These are phyloP conservation scores for Parelbella ahira DNA, from an alignment of 2,888 invertebrate species.

Conservation along the genomic window DNA sequence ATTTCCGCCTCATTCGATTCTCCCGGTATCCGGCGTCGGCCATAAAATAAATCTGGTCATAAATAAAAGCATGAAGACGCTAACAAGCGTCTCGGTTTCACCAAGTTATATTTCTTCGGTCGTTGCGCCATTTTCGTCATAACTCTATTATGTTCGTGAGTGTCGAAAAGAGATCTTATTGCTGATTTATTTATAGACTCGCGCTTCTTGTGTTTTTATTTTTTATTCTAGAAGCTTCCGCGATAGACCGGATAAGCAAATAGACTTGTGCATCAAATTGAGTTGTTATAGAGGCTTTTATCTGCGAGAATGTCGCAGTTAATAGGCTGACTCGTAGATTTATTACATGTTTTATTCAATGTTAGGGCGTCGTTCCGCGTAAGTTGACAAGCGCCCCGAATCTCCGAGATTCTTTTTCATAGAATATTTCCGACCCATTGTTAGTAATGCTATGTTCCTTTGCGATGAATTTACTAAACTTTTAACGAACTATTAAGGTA, in stretches of 20 bases:
- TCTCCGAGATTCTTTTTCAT: conserved; percentile 6
- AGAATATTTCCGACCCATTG: conserved; percentile 1
- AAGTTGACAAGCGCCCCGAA: conserved; percentile 37
- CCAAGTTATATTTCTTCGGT: conserved; percentile 74
- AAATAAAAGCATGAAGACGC: conserved; percentile 75
- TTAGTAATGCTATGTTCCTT: background rate
- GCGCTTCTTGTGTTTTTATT: background rate
- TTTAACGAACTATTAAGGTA: too few relatives aligned
- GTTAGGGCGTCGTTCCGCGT: conserved; percentile 37
- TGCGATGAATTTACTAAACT: background rate
- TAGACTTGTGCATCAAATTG: too few relatives aligned
- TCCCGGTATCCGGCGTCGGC: conserved; percentile 52
- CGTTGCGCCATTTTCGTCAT: conserved; percentile 71
- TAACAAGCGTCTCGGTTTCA: conserved; percentile 80
- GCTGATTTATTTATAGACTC: conserved; percentile 54
- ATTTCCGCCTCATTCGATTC: conserved; percentile 58
- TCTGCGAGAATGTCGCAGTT: conserved; percentile 27
- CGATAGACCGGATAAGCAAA: too few relatives aligned
- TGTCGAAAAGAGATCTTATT: conserved; percentile 70
- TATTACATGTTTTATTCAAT: conserved; percentile 77
- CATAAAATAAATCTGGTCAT: conserved; percentile 80
- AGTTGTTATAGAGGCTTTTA: background rate
- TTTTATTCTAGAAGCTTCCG: too few relatives aligned
- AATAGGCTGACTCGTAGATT: conserved; percentile 54
- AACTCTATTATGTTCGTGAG: conserved; percentile 72